Percentiles rank a stretch among this genome's conserved stretches.
Evolutionary conservation across 2,888 invertebrate species (phyloP).

Genomic region (Bugula neritina): DNA sequence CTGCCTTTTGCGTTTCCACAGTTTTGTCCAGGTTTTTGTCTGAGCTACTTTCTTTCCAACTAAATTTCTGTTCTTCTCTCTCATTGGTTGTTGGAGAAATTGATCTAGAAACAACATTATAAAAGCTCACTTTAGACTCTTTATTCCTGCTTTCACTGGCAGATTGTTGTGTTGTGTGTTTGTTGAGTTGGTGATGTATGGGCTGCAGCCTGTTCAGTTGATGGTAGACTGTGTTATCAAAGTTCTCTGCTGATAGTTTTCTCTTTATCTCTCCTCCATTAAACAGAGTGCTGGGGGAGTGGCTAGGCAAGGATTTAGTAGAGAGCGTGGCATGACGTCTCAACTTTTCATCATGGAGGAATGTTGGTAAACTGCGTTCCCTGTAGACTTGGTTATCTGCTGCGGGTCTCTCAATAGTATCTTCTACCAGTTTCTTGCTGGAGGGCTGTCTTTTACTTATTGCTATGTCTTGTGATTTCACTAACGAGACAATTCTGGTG

Average conservation of each 20-base stretch:
- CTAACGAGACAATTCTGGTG: neutral
- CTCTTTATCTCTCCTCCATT: neutral
- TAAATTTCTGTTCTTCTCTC: too few relatives aligned
- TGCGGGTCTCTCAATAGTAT: neutral
- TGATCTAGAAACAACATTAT: too few relatives aligned
- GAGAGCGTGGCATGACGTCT: neutral
- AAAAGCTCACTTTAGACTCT: neutral
- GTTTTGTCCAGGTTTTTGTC: neutral
- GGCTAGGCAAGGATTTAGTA: neutral
- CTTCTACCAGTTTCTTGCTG: neutral
- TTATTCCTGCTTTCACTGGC: neutral
- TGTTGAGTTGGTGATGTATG: too few relatives aligned
- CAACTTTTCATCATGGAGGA: neutral
- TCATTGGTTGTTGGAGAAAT: too few relatives aligned
- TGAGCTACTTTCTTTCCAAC: neutral
- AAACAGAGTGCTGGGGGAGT: neutral
- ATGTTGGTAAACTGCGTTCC: neutral
- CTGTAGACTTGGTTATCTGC: neutral
- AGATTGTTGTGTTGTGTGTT: too few relatives aligned
- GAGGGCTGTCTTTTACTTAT: neutral
- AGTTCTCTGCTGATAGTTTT: neutral
- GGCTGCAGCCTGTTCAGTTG: too few relatives aligned
- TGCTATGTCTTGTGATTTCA: neutral
- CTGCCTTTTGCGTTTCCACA: neutral
- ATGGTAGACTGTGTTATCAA: too few relatives aligned